Base-by-base conservation (phyloP, 1,140 invertebrate species). In the Zeugodacus cucurbitae region DNA sequence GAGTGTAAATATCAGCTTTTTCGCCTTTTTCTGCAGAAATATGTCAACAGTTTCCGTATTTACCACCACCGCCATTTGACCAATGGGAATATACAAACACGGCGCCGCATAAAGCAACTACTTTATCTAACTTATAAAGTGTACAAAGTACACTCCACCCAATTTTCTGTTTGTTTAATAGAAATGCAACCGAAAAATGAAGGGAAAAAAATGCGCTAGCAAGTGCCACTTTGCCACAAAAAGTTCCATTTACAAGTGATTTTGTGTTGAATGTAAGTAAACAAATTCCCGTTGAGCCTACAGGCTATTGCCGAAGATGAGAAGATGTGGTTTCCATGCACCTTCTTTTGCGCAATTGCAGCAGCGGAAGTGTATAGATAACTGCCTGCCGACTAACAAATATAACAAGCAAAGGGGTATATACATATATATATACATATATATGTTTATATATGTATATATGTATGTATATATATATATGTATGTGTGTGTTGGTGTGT, bases 241-340 rank as follows among this genome's bases (percentile, higher is more conserved):
- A 82, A 82, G 74, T 82, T 41, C 41, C 14, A 29, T 48, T 82
- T 48, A 22, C 41, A 82, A 48, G 41, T 82, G 44, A 82, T 82
- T 82, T 82, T 48, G 74, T 82, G 74, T 82, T 82, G 41, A 82
- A 82, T 82, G 74, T 48, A 41, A 10, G 74, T 48, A 41, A 10
- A 82, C 74, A 82, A 41, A 82, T 41, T 82, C 41, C 44, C 29
- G 74, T 22, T 48, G 44, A 82, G 74, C 74, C 74, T 82, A 17
- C 44, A 41, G 74, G 22, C 41, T 82, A 34, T 54, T 82, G 26
- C n/a, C 41, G 74, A 82, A 82, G 74, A 82, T 82, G 74, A 82
- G 74, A 82, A 82, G 74, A 82, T 82, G 74, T 48, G 74, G 74
- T 82, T 82, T 82, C 8, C 74, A n/a, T 48, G 74, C n/a, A 34